phyloP scores from a whole-genome alignment of 2,113 vertebrate species.

The Dasyprocta punctata region DNA sequence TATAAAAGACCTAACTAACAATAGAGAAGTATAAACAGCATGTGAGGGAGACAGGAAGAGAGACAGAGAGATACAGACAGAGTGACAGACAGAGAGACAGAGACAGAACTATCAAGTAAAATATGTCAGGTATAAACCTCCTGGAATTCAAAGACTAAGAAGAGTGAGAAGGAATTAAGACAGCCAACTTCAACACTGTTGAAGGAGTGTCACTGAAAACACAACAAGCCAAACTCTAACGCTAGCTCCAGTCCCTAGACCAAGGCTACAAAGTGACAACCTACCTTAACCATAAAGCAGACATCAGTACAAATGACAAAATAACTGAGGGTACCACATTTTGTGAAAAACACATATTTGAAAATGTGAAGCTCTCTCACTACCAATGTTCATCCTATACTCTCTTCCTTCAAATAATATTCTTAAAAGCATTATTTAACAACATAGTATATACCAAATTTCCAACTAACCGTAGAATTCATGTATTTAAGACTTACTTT shows the following conservation, averaged over 20 bases:
- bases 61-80: no score
- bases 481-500: neutral
- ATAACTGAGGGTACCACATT: neutral
- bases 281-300: neutral
- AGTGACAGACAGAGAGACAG: no score
- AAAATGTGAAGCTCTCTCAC: neutral
- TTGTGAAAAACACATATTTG: neutral
- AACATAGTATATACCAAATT: conserved; percentile 43
- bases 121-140: neutral
- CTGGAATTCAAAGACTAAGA: neutral
- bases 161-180: neutral
- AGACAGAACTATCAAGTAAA: neutral
- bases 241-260: neutral
- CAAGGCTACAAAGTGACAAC: neutral
- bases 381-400: neutral
- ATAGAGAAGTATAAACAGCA: neutral
- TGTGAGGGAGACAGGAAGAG: neutral
- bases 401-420: conserved; percentile 28
- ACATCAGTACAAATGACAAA: neutral
- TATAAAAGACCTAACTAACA: neutral
- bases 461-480: conserved; percentile 15
- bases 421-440: conserved; percentile 51
- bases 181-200: neutral
- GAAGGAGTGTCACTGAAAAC: neutral
- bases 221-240: neutral